phyloP scores from a whole-genome alignment of 2,113 vertebrate species.

The Oreochromis spilurus region DNA sequence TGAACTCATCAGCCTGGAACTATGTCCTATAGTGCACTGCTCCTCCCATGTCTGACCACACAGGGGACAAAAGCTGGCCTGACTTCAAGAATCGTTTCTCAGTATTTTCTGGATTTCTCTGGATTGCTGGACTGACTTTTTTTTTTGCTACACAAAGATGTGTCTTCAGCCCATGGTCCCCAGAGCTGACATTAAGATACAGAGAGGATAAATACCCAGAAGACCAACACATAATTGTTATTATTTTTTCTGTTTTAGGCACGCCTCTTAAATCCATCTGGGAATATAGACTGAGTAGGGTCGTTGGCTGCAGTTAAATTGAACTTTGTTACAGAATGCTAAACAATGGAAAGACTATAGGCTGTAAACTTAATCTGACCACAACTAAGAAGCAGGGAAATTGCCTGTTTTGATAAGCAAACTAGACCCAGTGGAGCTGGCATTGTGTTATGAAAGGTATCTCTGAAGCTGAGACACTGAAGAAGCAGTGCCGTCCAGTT shows the following conservation, averaged over 20 bases:
- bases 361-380: background rate
- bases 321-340: conserved; percentile 27
- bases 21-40: background rate
- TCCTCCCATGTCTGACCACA: background rate
- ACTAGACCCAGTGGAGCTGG: background rate
- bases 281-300: background rate
- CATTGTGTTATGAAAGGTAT: background rate
- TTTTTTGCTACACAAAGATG: background rate
- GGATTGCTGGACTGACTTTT: background rate
- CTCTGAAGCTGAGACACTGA: background rate
- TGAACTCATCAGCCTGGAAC: conserved; percentile 9
- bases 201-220: background rate
- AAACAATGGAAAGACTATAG: background rate
- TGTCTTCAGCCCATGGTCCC: background rate
- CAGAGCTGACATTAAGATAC: background rate
- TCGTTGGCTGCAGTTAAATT: background rate
- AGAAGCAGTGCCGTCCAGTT: background rate
- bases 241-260: background rate
- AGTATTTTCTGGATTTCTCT: background rate
- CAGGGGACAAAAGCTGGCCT: conserved; percentile 5
- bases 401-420: conserved; percentile 10
- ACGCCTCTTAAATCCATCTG: background rate
- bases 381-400: background rate
- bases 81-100: background rate
- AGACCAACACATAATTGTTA: background rate